Percentiles rank a stretch among this genome's conserved stretches.
Conservation (phyloP, 2,888 invertebrate genomes). For the Tortrix viridana region DNA sequence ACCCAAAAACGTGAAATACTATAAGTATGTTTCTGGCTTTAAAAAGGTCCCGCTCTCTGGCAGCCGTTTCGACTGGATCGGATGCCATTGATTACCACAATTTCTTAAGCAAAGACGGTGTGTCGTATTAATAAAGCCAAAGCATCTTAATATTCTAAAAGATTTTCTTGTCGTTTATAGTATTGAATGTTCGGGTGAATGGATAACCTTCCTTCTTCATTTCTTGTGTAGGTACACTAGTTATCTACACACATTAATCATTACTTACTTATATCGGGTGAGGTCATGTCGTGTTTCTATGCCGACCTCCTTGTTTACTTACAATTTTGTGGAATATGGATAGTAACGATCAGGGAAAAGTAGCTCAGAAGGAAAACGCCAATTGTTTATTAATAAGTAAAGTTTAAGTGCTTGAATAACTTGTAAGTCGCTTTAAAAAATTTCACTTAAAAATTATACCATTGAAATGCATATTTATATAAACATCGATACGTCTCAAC, state of each 20-base stretch:
- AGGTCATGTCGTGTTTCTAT: conserved; percentile 68
- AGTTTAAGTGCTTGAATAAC: conserved; percentile 74
- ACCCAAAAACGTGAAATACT: conserved; percentile 21
- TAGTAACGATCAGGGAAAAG: conserved; percentile 49
- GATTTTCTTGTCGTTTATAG: conserved; percentile 55
- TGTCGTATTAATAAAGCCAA: conserved; percentile 47
- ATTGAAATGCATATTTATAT: conserved; percentile 70
- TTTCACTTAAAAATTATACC: conserved; percentile 66
- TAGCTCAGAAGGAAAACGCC: conserved; percentile 78
- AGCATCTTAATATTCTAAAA: conserved; percentile 52
- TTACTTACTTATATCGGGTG: conserved; percentile 66
- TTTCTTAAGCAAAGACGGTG: conserved; percentile 34
- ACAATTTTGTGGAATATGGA: conserved; percentile 80
- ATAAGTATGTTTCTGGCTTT: conserved; percentile 31
- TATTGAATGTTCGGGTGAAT: conserved; percentile 69
- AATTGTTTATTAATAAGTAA: conserved; percentile 73
- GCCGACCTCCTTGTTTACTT: conserved; percentile 78
- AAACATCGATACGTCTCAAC: conserved; percentile 67
- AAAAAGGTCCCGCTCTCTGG: conserved; percentile 26
- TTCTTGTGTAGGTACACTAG: conserved; percentile 60
- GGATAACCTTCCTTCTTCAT: conserved; percentile 60
- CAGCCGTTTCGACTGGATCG: conserved; percentile 9
- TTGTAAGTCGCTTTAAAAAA: conserved; percentile 67
- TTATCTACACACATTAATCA: conserved; percentile 53
- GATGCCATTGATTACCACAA: neutral